A percentile compares a stretch with the other conserved stretches of the same genome.
These are phyloP conservation scores for Athene cunicularia DNA, from an alignment of 2,113 vertebrate species.

Conservation along the genomic window DNA sequence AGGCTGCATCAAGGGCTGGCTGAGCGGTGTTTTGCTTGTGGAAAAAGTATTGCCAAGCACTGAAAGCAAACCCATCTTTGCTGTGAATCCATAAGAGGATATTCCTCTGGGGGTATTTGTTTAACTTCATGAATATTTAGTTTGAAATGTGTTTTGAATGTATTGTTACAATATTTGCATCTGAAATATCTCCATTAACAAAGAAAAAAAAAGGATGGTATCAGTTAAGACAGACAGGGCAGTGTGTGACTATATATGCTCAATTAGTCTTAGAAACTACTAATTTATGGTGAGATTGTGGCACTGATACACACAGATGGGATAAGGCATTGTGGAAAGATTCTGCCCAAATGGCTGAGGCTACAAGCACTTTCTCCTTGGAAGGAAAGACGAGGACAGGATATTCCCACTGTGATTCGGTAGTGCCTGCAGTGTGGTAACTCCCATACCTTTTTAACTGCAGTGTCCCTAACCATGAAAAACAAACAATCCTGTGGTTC, in stretches of 20 bases:
- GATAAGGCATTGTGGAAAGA: background rate
- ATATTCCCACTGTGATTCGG: background rate
- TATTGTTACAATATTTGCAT: background rate
- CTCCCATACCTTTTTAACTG: background rate
- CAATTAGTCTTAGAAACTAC: background rate
- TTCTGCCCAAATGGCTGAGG: background rate
- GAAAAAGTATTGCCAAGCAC: background rate
- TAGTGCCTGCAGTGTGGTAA: background rate
- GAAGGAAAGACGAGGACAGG: background rate
- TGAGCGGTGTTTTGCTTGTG: background rate
- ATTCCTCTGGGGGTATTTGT: background rate
- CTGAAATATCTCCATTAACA: background rate
- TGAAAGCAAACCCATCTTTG: background rate
- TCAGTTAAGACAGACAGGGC: background rate
- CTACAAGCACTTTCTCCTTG: background rate
- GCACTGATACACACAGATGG: background rate
- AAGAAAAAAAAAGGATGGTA: background rate
- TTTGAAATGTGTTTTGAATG: background rate
- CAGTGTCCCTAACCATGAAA: background rate
- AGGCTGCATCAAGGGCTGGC: background rate
- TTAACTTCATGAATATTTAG: constrained; percentile 23
- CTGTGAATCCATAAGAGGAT: background rate
- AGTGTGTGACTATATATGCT: background rate
- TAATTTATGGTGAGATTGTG: background rate
- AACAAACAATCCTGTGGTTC: background rate